A percentile compares a stretch with the other conserved stretches of the same genome.
phyloP scores from a whole-genome alignment of 2,888 invertebrate species.

The Keiferia lycopersicella region DNA sequence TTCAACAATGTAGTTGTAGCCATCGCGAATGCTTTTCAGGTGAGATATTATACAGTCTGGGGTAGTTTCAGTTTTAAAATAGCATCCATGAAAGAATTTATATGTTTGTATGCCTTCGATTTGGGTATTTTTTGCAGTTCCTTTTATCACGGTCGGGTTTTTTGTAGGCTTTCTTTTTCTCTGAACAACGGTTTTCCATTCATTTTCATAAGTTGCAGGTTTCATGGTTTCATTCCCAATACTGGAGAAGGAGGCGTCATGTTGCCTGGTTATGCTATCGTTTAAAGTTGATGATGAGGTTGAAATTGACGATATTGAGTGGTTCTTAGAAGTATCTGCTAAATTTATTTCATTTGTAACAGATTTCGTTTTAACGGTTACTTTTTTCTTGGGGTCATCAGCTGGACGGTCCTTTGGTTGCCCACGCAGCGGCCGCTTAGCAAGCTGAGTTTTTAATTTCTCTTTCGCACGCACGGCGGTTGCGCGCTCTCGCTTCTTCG shows the following conservation, averaged over 20 bases:
- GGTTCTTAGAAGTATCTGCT: not conserved
- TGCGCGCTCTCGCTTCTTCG: not conserved
- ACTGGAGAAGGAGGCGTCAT: not conserved
- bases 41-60: not conserved
- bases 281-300: not conserved
- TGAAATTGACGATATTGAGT: not conserved
- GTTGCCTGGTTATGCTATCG: not conserved
- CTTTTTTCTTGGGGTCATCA: not conserved
- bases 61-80: not conserved
- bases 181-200: not conserved
- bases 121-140: slow-evolving; percentile 31
- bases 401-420: not conserved
- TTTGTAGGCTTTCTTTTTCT: not conserved
- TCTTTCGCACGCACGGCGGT: not conserved
- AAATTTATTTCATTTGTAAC: not conserved
- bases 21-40: slow-evolving; percentile 26
- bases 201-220: not conserved
- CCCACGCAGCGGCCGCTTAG: not conserved
- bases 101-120: slow-evolving; percentile 36
- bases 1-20: slow-evolving; percentile 22
- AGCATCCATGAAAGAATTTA: not conserved
- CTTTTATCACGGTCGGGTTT: not conserved
- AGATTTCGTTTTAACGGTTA: not conserved
- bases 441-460: not conserved
- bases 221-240: not conserved